Conservation (phyloP, 2,113 vertebrate genomes). For the Arizona elegans region DNA sequence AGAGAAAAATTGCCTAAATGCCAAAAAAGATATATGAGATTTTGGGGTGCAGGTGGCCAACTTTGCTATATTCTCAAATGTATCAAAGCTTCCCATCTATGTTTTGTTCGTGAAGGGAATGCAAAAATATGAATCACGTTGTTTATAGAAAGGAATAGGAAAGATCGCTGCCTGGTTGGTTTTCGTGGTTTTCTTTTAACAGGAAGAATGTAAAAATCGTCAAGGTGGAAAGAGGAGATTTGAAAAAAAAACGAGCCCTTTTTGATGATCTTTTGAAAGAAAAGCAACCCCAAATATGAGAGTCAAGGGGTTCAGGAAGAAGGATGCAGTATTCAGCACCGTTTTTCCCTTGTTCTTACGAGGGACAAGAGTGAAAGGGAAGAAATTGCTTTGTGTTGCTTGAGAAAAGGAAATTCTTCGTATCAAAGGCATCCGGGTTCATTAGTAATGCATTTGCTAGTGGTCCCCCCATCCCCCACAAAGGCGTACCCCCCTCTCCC, state of each 20-base stretch:
- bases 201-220: neutral
- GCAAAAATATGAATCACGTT: neutral
- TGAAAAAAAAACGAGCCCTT: neutral
- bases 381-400: neutral
- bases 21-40: neutral
- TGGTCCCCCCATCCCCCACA: constrained; percentile 6
- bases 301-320: neutral
- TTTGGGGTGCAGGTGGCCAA: neutral
- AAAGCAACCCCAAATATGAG: neutral
- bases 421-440: constrained; percentile 57
- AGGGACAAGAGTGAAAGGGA: constrained; percentile 33
- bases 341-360: constrained; percentile 29
- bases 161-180: neutral
- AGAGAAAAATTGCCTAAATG: neutral
- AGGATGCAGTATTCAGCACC: constrained; percentile 13
- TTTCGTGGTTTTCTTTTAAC: neutral
- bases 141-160: neutral
- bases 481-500: neutral
- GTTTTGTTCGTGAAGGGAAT: neutral
- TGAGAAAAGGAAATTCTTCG: constrained; percentile 24
- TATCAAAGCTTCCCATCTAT: neutral
- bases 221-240: neutral
- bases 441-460: constrained; percentile 63
- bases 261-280: neutral
- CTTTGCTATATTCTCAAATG: neutral